phyloP scores from a whole-genome alignment of 2,797 vertebrate genomes.

The Psittacula derbiana region DNA sequence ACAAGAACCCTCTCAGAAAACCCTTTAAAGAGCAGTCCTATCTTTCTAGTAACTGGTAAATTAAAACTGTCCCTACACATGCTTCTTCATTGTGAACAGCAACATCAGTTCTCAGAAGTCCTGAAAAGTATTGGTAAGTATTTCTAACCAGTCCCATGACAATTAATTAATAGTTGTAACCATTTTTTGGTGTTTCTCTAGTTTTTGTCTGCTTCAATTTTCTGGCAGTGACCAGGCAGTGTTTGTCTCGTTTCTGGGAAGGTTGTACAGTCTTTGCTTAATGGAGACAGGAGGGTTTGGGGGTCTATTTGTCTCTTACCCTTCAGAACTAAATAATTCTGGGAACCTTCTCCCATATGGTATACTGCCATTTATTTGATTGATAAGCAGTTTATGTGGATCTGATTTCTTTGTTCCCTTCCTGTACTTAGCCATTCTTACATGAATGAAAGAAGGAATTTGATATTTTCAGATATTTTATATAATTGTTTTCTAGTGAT shows the following conservation, averaged over 20 bases:
- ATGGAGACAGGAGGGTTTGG: neutral
- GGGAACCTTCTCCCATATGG: neutral
- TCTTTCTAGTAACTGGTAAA: neutral
- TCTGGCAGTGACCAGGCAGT: neutral
- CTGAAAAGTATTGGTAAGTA: neutral
- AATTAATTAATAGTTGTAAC: neutral
- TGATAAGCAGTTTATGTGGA: neutral
- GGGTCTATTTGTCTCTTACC: neutral
- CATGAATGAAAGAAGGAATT: neutral
- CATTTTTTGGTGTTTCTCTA: neutral
- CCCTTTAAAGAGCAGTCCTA: neutral
- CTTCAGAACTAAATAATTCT: neutral
- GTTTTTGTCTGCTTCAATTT: neutral
- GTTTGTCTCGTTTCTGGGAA: neutral
- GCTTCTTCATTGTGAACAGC: neutral
- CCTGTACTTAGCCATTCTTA: neutral
- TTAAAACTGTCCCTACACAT: neutral
- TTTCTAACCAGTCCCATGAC: neutral
- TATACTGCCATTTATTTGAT: neutral
- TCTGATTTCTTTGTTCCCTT: neutral
- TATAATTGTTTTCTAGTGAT: neutral
- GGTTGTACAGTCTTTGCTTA: neutral
- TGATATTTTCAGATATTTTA: neutral
- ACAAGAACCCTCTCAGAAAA: neutral
- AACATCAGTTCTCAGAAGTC: neutral